Evolutionary conservation across 2,888 invertebrate species (phyloP).

Genomic region (Eulithis testata): DNA sequence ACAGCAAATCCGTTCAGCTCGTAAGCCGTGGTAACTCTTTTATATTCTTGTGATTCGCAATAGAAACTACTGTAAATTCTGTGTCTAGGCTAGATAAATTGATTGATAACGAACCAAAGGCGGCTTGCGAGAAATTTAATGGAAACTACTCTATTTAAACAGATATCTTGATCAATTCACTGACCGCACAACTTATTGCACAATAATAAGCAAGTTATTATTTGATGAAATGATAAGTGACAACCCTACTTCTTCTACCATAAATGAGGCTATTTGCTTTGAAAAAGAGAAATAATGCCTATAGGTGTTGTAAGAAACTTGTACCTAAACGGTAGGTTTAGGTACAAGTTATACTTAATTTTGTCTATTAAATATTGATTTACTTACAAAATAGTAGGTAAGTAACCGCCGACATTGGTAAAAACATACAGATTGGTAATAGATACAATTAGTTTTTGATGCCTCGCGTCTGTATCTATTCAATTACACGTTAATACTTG

Average conservation of each 20-base stretch:
- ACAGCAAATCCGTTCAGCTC: slow-evolving; percentile 62
- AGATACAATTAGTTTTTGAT: slow-evolving; percentile 1
- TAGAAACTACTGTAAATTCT: slow-evolving; percentile 47
- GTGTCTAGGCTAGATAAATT: slow-evolving; percentile 69
- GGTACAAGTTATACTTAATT: neutral
- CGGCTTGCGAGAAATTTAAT: slow-evolving; percentile 73
- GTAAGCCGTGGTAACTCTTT: slow-evolving; percentile 12
- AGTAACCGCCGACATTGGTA: neutral
- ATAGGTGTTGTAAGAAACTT: no score
- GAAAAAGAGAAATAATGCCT: neutral
- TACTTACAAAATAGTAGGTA: neutral
- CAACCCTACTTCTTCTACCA: neutral
- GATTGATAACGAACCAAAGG: slow-evolving; percentile 75
- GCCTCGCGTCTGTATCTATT: slow-evolving; percentile 6
- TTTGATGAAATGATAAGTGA: slow-evolving; percentile 49
- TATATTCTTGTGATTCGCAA: slow-evolving; percentile 11
- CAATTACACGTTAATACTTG: slow-evolving; percentile 32
- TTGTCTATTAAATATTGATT: neutral
- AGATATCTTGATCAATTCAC: slow-evolving; percentile 64
- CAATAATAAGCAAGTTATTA: slow-evolving; percentile 49
- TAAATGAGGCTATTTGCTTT: neutral
- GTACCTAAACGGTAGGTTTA: no score
- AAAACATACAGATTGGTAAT: slow-evolving; percentile 4
- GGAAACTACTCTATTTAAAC: slow-evolving; percentile 66
- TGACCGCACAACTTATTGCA: slow-evolving; percentile 54